A percentile compares a stretch with the other conserved stretches of the same genome.
Conservation (phyloP, 2,888 invertebrate genomes). For the Eumerus sabulonum region DNA sequence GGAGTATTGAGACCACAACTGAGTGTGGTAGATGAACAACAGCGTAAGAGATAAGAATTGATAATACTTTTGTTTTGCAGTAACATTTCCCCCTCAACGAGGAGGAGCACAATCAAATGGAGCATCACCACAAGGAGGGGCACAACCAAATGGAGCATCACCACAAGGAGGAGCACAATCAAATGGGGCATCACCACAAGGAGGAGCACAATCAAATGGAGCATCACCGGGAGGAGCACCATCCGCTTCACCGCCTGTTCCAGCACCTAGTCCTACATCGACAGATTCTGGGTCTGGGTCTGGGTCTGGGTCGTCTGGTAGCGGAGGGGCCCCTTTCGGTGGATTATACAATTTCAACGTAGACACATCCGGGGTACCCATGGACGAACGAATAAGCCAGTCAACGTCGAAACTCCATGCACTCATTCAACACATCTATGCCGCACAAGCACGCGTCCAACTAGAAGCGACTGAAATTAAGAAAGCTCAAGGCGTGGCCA, state of each 20-base stretch:
- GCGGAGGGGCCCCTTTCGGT: too few species aligned
- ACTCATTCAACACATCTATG: slow-evolving; percentile 76
- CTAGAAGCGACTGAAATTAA: slow-evolving; percentile 78
- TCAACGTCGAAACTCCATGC: slow-evolving; percentile 69
- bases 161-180: background rate
- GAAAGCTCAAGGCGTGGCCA: slow-evolving; percentile 77
- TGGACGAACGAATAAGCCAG: background rate
- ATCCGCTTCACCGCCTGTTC: too few species aligned
- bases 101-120: background rate
- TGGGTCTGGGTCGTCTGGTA: too few species aligned
- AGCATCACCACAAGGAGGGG: background rate
- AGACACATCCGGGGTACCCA: background rate
- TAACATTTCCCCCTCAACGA: background rate
- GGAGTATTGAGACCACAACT: background rate
- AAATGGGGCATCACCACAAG: background rate
- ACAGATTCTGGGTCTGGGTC: too few species aligned
- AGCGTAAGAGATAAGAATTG: background rate
- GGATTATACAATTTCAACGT: too few species aligned
- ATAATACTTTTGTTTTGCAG: background rate
- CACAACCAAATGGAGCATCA: background rate
- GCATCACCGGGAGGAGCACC: background rate
- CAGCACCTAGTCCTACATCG: too few species aligned
- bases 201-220: background rate
- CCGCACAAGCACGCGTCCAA: slow-evolving; percentile 78
- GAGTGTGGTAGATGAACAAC: background rate